Percentiles rank a stretch among this genome's conserved stretches.
Evolutionary conservation across 2,113 vertebrate genomes (phyloP).

Genomic region (Nannospalax galili): DNA sequence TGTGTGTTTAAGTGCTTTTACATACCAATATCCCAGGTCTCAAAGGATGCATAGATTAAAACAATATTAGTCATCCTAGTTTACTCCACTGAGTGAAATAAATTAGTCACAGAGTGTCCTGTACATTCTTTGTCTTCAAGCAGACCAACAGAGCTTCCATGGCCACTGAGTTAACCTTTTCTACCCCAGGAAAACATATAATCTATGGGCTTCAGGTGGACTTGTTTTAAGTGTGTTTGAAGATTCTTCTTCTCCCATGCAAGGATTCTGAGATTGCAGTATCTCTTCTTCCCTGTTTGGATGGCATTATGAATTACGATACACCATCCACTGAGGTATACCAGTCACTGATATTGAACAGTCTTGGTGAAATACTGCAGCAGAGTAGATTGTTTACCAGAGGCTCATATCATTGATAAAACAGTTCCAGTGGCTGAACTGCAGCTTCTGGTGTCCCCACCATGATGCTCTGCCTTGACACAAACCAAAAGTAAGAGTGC

Average conservation of each 20-base stretch:
- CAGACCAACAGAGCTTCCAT: neutral
- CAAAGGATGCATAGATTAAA: conserved; percentile 58
- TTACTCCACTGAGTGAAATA: conserved; percentile 53
- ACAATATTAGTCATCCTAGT: conserved; percentile 62
- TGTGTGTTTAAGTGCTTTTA: conserved; percentile 71
- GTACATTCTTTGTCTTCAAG: neutral
- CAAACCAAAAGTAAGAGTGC: neutral
- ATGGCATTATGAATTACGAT: conserved; percentile 24
- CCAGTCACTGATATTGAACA: conserved; percentile 16
- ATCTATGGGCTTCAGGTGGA: neutral
- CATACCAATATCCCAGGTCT: conserved; percentile 59
- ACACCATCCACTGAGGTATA: neutral
- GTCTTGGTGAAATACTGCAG: conserved; percentile 36
- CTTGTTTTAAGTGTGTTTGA: conserved; percentile 27
- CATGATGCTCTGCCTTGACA: neutral
- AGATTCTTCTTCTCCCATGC: conserved; percentile 24
- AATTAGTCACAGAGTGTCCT: conserved; percentile 23
- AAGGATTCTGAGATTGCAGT: conserved; percentile 36
- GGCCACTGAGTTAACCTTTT: neutral
- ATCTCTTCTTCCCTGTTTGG: neutral
- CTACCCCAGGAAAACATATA: conserved; percentile 26
- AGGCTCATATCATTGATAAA: neutral
- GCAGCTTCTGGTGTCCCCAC: neutral
- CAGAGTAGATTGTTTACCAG: conserved; percentile 39
- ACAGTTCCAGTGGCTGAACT: neutral